Conservation (phyloP, 2,113 vertebrate genomes). For the Hippocampus barbouri region DNA sequence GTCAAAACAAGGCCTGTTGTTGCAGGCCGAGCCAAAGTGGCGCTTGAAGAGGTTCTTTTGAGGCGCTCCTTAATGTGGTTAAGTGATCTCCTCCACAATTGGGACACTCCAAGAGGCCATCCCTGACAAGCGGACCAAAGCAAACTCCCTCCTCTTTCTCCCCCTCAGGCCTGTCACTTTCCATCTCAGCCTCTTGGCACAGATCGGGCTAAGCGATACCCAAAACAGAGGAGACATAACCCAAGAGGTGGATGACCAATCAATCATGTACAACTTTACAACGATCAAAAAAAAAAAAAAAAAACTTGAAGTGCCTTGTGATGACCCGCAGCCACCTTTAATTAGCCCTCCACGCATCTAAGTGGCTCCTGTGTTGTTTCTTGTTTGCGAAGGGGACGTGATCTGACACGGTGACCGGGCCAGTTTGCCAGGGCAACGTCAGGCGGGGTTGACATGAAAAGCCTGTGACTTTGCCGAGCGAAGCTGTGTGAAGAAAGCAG, state of each 20-base stretch:
- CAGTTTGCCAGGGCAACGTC: constrained; percentile 41
- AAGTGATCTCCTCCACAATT: constrained; percentile 77
- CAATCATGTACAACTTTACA: background rate
- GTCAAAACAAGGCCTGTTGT: constrained; percentile 76
- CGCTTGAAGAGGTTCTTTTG: constrained; percentile 76
- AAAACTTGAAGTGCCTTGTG: background rate
- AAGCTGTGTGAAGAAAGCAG: constrained; percentile 48
- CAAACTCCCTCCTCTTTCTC: constrained; percentile 55
- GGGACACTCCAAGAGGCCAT: constrained; percentile 76
- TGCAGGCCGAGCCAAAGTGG: constrained; percentile 66
- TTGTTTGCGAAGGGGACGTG: constrained; percentile 19
- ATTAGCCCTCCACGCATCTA: constrained; percentile 7
- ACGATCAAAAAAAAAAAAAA: background rate
- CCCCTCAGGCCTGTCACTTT: constrained; percentile 38
- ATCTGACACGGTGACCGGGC: constrained; percentile 32
- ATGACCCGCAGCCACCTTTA: constrained; percentile 4
- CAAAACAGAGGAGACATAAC: constrained; percentile 4
- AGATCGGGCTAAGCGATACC: constrained; percentile 20
- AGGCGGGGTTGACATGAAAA: constrained; percentile 38
- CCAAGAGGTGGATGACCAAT: background rate
- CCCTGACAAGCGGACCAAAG: constrained; percentile 65
- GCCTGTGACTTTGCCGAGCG: constrained; percentile 51
- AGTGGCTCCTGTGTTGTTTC: constrained; percentile 6
- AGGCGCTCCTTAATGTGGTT: constrained; percentile 71
- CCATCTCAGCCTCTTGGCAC: constrained; percentile 38